Conservation (phyloP, 2,888 invertebrate species). For the Polylopha cassiicola region DNA sequence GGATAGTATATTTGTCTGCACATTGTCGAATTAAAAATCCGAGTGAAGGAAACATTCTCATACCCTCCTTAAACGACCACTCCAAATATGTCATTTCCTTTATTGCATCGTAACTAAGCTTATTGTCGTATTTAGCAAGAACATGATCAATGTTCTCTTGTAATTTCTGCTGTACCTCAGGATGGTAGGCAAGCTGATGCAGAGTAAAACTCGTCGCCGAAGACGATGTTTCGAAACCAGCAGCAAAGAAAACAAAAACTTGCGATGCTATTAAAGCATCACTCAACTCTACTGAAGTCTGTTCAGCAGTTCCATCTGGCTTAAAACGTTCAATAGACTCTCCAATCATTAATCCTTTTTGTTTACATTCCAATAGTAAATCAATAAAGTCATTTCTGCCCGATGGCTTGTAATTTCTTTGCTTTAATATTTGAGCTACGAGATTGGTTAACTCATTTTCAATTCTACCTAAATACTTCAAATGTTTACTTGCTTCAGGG, state of each 20-base stretch:
- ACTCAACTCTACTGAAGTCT: conserved; percentile 37
- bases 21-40: conserved; percentile 39
- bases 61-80: conserved; percentile 48
- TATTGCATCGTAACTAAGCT: conserved; percentile 49
- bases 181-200: conserved; percentile 51
- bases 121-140: conserved; percentile 37
- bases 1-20: conserved; percentile 35
- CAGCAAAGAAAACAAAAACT: conserved; percentile 57
- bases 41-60: conserved; percentile 49
- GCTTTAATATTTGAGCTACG: conserved; percentile 34
- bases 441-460: conserved; percentile 41
- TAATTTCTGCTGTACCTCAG: conserved; percentile 42
- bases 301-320: conserved; percentile 25
- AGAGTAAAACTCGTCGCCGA: conserved; percentile 56
- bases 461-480: conserved; percentile 39
- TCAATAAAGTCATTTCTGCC: conserved; percentile 50
- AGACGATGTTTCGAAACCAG: conserved; percentile 70
- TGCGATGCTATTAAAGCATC: conserved; percentile 45
- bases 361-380: conserved; percentile 41
- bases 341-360: conserved; percentile 36
- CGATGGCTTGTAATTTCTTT: conserved; percentile 41
- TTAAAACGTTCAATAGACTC: conserved; percentile 35
- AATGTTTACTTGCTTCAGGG: conserved; percentile 30
- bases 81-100: conserved; percentile 55
- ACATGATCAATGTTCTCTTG: conserved; percentile 48